Conservation (phyloP, 2,888 invertebrate species). For the Choreutis nemorana region DNA sequence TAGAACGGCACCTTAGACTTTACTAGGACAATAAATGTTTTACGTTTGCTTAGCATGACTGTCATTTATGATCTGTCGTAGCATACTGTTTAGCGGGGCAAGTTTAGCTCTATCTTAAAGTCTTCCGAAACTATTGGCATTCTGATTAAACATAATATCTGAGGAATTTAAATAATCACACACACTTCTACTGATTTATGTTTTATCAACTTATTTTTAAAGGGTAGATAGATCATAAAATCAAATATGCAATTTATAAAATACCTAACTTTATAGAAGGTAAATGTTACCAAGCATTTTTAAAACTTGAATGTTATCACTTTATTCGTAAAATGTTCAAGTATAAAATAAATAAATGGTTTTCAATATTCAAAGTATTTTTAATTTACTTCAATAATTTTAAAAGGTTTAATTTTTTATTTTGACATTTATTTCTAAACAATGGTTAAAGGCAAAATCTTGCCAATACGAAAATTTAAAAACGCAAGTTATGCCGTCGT, state of each 20-base stretch:
- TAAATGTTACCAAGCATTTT: conserved; percentile 29
- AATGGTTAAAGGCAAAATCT: too few relatives aligned
- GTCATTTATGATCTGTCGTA: conserved; percentile 1
- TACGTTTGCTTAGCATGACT: conserved; percentile 34
- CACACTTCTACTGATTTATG: too few relatives aligned
- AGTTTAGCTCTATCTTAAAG: conserved; percentile 22
- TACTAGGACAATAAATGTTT: conserved; percentile 55
- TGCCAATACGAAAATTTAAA: too few relatives aligned
- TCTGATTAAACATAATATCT: too few relatives aligned
- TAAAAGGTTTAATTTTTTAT: too few relatives aligned
- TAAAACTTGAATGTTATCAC: conserved; percentile 53
- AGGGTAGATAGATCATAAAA: conserved; percentile 28
- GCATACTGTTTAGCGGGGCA: conserved; percentile 21
- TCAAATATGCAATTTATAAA: conserved; percentile 34
- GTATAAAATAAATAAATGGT: conserved; percentile 54
- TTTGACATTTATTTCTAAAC: too few relatives aligned
- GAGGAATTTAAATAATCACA: too few relatives aligned
- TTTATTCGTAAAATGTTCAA: conserved; percentile 46
- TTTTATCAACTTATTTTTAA: too few relatives aligned
- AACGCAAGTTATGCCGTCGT: too few relatives aligned
- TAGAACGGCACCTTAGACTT: conserved; percentile 52
- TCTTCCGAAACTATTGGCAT: conserved; percentile 51
- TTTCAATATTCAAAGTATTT: too few relatives aligned
- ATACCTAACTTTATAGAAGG: conserved; percentile 24
- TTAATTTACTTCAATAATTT: too few relatives aligned